Evolutionary conservation across 2,113 vertebrate species (phyloP).

Genomic region (Corythornis cristatus): DNA sequence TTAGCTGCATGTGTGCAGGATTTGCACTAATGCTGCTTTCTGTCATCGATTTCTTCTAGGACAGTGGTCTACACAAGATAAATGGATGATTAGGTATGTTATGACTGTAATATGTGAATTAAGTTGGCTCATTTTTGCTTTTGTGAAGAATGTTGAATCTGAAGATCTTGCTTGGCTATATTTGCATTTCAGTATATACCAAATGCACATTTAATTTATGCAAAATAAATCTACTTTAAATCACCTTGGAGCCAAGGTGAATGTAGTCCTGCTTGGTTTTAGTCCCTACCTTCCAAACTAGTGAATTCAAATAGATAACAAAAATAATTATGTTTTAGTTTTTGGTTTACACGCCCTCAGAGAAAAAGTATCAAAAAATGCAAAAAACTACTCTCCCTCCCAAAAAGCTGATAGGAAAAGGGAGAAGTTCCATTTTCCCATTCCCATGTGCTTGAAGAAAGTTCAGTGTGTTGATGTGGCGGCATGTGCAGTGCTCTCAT

Average conservation of each 20-base stretch:
- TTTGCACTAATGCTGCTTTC: too few species aligned
- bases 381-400: neutral
- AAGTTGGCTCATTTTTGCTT: too few species aligned
- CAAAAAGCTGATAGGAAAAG: neutral
- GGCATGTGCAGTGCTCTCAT: rapidly evolving
- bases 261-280: neutral
- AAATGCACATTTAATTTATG: too few species aligned
- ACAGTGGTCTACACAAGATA: too few species aligned
- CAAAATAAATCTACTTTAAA: neutral
- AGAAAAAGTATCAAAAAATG: neutral
- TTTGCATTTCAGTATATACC: too few species aligned
- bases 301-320: neutral
- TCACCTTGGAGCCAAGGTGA: neutral
- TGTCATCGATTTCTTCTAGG: too few species aligned
- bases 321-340: neutral
- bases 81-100: too few species aligned
- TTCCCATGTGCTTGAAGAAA: neutral
- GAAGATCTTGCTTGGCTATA: too few species aligned
- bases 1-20: too few species aligned
- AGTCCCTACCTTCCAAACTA: neutral
- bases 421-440: neutral
- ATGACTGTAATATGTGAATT: too few species aligned
- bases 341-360: neutral
- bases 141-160: too few species aligned
- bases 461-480: neutral